phyloP scores from a whole-genome alignment of 1,140 invertebrate species.

The Lepidurus packardi region DNA sequence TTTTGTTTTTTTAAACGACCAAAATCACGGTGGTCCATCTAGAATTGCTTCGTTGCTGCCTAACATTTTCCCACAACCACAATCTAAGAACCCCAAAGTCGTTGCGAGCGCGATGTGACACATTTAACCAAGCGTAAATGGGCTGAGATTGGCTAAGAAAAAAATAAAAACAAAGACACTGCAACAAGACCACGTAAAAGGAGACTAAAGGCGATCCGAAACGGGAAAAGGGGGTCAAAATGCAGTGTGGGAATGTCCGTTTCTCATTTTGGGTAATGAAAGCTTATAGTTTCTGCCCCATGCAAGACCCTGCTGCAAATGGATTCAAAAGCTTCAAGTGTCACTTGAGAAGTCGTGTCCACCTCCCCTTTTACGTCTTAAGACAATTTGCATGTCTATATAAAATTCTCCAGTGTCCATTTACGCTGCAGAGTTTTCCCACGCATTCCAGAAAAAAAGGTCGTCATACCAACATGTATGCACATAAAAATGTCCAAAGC shows the following conservation, averaged over 20 bases:
- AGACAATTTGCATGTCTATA: slow-evolving; percentile 24
- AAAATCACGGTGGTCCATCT: slow-evolving; percentile 5
- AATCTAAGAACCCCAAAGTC: background rate
- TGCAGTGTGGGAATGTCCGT: slow-evolving; percentile 7
- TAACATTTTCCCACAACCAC: background rate
- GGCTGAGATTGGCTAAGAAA: background rate
- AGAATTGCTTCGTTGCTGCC: too few species aligned
- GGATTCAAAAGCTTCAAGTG: background rate
- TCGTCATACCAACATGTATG: slow-evolving; percentile 16
- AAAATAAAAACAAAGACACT: background rate
- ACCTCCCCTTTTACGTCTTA: background rate
- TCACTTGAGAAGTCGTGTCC: slow-evolving; percentile 18
- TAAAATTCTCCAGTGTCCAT: slow-evolving; percentile 15
- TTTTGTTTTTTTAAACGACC: background rate
- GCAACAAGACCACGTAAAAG: background rate
- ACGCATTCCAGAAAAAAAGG: slow-evolving; percentile 6
- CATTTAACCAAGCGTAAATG: slow-evolving; percentile 16
- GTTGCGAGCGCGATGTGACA: background rate
- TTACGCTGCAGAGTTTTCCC: background rate
- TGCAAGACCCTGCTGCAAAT: background rate
- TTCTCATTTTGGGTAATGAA: background rate
- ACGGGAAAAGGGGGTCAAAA: background rate
- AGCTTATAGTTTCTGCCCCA: background rate
- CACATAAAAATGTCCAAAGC: slow-evolving; percentile 14
- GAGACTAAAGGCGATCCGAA: background rate